A percentile compares a stretch with the other conserved stretches of the same genome.
Conservation (phyloP, 2,888 invertebrate species). For the Altica lythri region DNA sequence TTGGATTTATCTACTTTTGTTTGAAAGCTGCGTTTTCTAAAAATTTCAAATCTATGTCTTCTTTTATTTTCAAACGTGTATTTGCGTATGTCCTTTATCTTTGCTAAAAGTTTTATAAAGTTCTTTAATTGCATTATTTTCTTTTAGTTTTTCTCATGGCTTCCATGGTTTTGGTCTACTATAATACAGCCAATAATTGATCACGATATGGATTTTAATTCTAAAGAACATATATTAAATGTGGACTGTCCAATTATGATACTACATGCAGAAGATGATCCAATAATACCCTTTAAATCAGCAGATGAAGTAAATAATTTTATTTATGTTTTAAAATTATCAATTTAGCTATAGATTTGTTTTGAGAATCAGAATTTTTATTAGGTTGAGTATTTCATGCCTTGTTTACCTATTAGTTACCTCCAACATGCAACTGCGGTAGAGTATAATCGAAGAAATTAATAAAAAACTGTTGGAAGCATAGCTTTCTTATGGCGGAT, state of each 20-base stretch:
- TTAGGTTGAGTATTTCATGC: neutral
- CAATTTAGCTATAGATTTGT: neutral
- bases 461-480: too few relatives aligned
- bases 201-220: conserved; percentile 76
- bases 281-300: conserved; percentile 78
- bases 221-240: conserved; percentile 71
- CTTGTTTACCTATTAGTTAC: neutral
- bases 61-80: too few relatives aligned
- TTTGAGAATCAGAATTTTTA: neutral
- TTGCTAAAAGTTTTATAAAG: too few relatives aligned
- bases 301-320: conserved; percentile 70
- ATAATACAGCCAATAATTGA: conserved; percentile 76
- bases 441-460: too few relatives aligned
- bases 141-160: conserved; percentile 73
- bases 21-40: too few relatives aligned
- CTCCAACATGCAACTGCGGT: too few relatives aligned
- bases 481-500: too few relatives aligned
- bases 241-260: conserved; percentile 80
- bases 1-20: too few relatives aligned
- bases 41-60: too few relatives aligned
- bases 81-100: too few relatives aligned
- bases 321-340: neutral
- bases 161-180: conserved; percentile 82
- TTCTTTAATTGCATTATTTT: too few relatives aligned
- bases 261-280: conserved; percentile 90